Evolutionary conservation across 2,888 invertebrate species (phyloP), one percentile per base, ranked within the genome.

Genomic region (Ophioninae sp.): DNA sequence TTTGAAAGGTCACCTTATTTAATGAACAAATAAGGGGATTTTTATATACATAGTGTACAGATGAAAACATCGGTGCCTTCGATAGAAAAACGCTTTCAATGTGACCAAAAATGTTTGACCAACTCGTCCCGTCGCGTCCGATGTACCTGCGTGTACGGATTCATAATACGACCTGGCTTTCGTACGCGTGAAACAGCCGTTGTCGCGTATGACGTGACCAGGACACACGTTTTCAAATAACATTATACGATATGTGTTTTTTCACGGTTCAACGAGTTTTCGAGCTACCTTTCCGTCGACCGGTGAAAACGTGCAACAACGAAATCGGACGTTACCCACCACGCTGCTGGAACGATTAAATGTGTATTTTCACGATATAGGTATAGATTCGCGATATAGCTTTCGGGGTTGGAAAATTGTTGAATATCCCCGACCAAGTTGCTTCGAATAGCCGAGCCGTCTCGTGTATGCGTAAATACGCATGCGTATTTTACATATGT

Each of bases 221-320:
- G 77, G 78, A 82, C 79, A 82, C 80, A 73, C 82, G 80, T 84
- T 85, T 85, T 75, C 70, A 84, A 85, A 85, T 85, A 84, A 84
- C 84, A 82, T 85, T 85, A 85, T 84, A 79, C 84, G 74, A 82
- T 84, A 73, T 84, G 85, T 82, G 82, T 83, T 84, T 84, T 81
- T 85, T 79, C 82, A 85, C 70, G 84, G 78, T 80, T 72, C 75
- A 82, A 67, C 68, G 82, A 80, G 57, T 76, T 76, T 81, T 75
- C 81, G 72, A 74, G 67, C 56, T 67, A 69, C 41, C 70, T 67
- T 70, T 70, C 44, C 69, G 57, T 67, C 44, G 56, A 50, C 8
- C 56, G 23, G 10, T 59, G 78, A 21, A 72, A 69, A 72, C 76
- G 81, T 67, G 72, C 17, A 50, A 76, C 75, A 69, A 74, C 64